Base-by-base conservation (phyloP, 2,888 invertebrate genomes). In the Scaptomyza polygonia region DNA sequence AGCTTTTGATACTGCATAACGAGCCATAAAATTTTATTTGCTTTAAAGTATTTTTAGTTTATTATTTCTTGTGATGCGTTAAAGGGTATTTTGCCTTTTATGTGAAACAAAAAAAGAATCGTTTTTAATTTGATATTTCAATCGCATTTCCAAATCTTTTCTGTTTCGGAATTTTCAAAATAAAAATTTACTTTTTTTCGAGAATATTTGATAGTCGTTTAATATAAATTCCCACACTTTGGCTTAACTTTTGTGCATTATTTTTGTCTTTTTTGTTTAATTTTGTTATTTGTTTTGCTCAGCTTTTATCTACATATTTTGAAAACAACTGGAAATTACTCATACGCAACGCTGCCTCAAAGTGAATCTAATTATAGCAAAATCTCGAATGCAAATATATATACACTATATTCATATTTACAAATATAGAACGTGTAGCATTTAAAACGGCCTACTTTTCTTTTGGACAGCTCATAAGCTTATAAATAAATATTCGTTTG, bases 301-400 rank as follows among this genome's bases (percentile, higher is more conserved):
- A 49, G 43, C 29, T 72, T 53, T 63, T 25, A 57, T 69, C 27
- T n/a, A n/a, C n/a, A n/a, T 72, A 66, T 69, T 47, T 25, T 39
- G 1, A 16, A 52, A 56, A 12, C 57, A 61, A 56, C 73, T 61
- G 45, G 58, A 67, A 58, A 73, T 73, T 65, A 67, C 66, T 57
- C 73, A 78, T 73, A 67, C 62, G 72, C 53, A 47, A 12, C 1
- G 51, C 39, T 40, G 44, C n/a, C 12, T 7, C 45, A 11, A 34
- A 32, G 29, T 32, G 32, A 18, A 32, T 49, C 76, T 82, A 82
- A 78, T 76, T 76, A 73, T 79, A 80, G 62, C n/a, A 14, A n/a
- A 12, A 27, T 40, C 39, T 47, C 39, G 47, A 40, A 45, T 48
- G 16, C 7, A 54, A 34, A 56, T 52, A 51, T 36, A 58, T 29